Evolutionary conservation across 2,113 vertebrate species (phyloP).

Genomic region (Percopsis transmontana): DNA sequence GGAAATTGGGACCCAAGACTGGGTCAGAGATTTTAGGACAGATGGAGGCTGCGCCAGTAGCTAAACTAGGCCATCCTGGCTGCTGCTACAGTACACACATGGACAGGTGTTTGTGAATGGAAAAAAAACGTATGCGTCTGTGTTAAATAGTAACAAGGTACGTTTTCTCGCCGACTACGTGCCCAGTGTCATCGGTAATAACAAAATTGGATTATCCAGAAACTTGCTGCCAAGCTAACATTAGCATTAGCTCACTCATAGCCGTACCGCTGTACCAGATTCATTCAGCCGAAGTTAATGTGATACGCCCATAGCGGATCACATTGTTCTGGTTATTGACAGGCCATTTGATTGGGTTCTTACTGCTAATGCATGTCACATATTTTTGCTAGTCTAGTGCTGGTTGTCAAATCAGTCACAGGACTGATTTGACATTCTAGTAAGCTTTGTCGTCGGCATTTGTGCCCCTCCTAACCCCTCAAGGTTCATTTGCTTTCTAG

Average conservation of each 20-base stretch:
- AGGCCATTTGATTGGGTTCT: not conserved
- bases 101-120: not conserved
- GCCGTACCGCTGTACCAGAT: not conserved
- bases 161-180: not conserved
- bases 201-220: conserved; percentile 34
- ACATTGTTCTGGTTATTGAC: conserved; percentile 19
- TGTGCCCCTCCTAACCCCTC: conserved; percentile 21
- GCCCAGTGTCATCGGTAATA: conserved; percentile 6
- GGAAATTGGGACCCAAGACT: conserved; percentile 41
- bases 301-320: conserved; percentile 2
- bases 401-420: conserved; percentile 14
- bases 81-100: conserved; percentile 39
- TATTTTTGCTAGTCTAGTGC: not conserved
- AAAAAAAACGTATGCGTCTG: not conserved
- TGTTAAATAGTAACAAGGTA: not conserved
- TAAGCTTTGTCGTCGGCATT: conserved; percentile 19
- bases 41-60: conserved; percentile 48
- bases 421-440: not conserved
- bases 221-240: conserved; percentile 24
- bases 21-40: conserved; percentile 68
- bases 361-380: too few relatives aligned
- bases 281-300: conserved; percentile 9
- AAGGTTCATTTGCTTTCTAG: not conserved
- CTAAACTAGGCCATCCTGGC: conserved; percentile 36
- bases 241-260: conserved; percentile 56